Evolutionary conservation across 2,888 invertebrate genomes (phyloP), one percentile per base, ranked within the genome.

Genomic region (Cartodere bifasciata): DNA sequence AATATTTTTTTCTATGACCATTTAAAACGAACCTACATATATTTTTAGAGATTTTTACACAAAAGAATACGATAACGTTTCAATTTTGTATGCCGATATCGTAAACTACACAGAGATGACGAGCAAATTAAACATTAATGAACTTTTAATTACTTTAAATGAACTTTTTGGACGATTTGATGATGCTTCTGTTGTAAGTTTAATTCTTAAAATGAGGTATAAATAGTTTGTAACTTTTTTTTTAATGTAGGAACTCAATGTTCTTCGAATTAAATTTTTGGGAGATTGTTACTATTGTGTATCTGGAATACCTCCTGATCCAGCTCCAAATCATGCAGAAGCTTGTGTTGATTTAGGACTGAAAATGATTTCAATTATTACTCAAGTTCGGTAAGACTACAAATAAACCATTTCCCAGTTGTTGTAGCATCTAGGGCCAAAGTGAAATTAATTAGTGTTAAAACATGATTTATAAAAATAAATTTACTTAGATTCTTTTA

Each of bases 241-340:
- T 26, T 6, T 26, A 16, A 60, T 64, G 36, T 52, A 77, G 72
- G 72, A 76, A 45, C 68, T 78, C 40, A 75, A 79, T 42, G 84
- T 85, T 0, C 63, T 88, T 31, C 65, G 92, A 30, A 91, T 92
- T 31, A 92, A 92, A 55, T 87, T 92, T 49, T 67, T 92, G 37
- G 92, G 92, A 0, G 92, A 92, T 49, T 92, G 91, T 51, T 92
- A 92, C 55, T 91, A 91, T 55, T 88, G 90, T 49, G 87, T 90
- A 2, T 81, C 85, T 21, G 91, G 92, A 0, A 70, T 91, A 29
- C 87, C 87, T 0, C 56, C 58, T 4, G 44, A 54, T 28, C 77
- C 80, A 1, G 80, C 73, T 38, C 64, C 69, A 2, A 72, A 80
- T 34, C 91, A 92, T 50, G 92, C 91, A 0, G 83, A 83, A 51